Conservation (phyloP, 2,113 vertebrate genomes). For the Gymnorhina tibicen region DNA sequence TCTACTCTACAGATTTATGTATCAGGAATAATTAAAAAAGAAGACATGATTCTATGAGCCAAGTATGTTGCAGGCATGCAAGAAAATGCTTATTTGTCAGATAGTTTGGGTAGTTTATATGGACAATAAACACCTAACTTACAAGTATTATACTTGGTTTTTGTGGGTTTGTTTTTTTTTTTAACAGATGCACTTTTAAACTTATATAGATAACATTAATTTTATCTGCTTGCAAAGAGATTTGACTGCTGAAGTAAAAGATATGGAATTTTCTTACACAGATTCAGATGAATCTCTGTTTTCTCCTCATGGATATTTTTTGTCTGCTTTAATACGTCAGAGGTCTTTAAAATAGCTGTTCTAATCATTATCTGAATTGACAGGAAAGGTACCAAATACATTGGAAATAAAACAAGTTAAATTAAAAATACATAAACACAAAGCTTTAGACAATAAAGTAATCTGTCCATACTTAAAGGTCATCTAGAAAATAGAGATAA, state of each 20-base stretch:
- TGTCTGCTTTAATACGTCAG: background rate
- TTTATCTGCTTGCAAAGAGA: background rate
- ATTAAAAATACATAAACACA: slow-evolving; percentile 21
- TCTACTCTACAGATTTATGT: background rate
- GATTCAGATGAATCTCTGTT: background rate
- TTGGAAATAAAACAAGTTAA: slow-evolving; percentile 28
- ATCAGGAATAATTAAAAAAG: slow-evolving; percentile 24
- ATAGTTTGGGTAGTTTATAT: background rate
- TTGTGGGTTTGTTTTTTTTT: background rate
- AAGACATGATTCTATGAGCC: background rate
- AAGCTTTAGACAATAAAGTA: slow-evolving; percentile 9
- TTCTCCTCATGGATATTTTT: background rate
- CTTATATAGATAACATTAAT: background rate
- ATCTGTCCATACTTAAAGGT: background rate
- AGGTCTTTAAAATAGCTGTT: background rate
- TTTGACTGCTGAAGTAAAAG: background rate
- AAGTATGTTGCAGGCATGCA: background rate
- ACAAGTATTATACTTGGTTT: background rate
- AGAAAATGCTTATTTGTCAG: background rate
- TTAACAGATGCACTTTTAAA: background rate
- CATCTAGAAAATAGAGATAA: background rate
- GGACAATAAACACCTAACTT: background rate
- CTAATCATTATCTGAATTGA: background rate
- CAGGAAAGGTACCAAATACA: slow-evolving; percentile 7
- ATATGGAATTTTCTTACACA: background rate